Conservation (phyloP, 2,797 vertebrate species). For the Takifugu rubripes region DNA sequence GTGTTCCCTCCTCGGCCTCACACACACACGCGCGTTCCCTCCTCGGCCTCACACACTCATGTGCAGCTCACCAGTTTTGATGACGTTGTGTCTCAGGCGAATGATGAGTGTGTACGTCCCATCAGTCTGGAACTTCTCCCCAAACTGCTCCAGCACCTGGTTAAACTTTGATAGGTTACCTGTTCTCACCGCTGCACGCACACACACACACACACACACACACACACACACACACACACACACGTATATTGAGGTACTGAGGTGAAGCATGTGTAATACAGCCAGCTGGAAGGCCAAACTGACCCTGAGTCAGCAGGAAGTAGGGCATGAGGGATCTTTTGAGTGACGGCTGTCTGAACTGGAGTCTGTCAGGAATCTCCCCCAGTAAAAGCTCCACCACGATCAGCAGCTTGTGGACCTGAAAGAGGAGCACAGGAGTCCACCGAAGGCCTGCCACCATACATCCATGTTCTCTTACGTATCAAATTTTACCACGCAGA, state of each 20-base stretch:
- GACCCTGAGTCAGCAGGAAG: constrained; percentile 96
- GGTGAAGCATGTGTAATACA: neutral
- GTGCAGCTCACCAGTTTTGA: constrained; percentile 87
- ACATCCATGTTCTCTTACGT: no score
- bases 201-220: constrained; percentile 11
- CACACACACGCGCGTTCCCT: neutral
- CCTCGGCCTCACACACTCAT: neutral
- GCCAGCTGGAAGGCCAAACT: constrained; percentile 1
- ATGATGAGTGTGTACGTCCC: constrained; percentile 99
- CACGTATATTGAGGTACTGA: neutral
- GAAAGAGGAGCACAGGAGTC: constrained; percentile 3
- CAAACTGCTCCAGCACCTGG: constrained; percentile 93
- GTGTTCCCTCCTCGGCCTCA: neutral
- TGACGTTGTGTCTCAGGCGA: constrained; percentile 94
- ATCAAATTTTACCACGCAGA: no score
- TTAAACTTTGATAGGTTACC: constrained; percentile 97
- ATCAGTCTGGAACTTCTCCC: constrained; percentile 94
- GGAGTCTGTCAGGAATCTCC: constrained; percentile 94
- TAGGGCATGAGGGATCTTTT: constrained; percentile 98
- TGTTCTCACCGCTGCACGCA: constrained; percentile 82
- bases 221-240: constrained; percentile 8
- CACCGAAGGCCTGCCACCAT: neutral
- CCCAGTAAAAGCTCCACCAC: constrained; percentile 93
- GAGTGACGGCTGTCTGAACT: constrained; percentile 94
- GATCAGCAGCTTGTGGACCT: constrained; percentile 96